phyloP scores from a whole-genome alignment of 1,140 invertebrate genomes.

The Arion vulgaris region DNA sequence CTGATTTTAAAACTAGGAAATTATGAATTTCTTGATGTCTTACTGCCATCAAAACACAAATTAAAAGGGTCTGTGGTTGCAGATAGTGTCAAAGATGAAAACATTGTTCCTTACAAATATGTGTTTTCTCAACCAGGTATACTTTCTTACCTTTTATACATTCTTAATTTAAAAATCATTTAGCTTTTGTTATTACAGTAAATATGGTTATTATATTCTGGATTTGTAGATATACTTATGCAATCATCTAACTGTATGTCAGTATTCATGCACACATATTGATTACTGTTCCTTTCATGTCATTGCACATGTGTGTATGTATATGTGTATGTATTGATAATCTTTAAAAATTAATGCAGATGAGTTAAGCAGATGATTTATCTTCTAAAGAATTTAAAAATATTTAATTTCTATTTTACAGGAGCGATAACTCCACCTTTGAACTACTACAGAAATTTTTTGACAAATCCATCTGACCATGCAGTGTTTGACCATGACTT shows the following conservation, averaged over 20 bases:
- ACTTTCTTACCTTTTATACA: background rate
- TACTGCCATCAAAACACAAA: background rate
- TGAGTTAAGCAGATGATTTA: too few species aligned
- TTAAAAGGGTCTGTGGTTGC: background rate
- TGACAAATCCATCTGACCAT: background rate
- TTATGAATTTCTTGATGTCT: background rate
- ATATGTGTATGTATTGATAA: too few species aligned
- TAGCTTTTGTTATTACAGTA: too few species aligned
- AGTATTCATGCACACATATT: too few species aligned
- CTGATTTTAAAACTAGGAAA: background rate
- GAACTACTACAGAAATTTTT: slow-evolving; percentile 7
- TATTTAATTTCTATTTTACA: background rate
- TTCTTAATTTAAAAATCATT: too few species aligned
- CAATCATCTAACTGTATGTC: too few species aligned
- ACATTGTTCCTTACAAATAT: slow-evolving; percentile 14
- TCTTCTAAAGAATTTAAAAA: too few species aligned
- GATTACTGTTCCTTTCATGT: too few species aligned
- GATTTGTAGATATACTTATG: too few species aligned
- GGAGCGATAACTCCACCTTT: background rate
- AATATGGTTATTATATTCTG: too few species aligned
- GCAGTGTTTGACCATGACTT: background rate
- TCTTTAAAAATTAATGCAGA: too few species aligned
- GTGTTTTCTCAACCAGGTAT: slow-evolving; percentile 18
- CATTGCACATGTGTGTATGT: too few species aligned
- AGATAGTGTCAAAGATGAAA: background rate